Evolutionary conservation across 2,797 vertebrate genomes (phyloP), one percentile per base, ranked within the genome.

Genomic region (Gadopsis marmoratus): DNA sequence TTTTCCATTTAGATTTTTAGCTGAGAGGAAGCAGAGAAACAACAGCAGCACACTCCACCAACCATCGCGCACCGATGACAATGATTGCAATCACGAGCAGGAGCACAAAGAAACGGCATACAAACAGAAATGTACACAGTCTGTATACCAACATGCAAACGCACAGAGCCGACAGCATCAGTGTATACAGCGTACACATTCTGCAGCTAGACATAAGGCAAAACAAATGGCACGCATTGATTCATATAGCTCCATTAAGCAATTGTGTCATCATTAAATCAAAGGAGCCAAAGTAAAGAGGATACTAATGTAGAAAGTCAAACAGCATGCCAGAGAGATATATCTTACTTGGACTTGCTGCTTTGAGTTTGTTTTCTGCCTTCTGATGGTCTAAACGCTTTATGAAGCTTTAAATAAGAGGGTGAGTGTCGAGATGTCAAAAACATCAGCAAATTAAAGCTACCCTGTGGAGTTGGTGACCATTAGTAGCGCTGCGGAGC

Each of bases 41-140:
- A 74, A 87, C 87, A 72, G 86, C 84, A 79, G 63, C 56, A 16
- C 68, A 54, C 71, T 79, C 68, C 84, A 80, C 81, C 77, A 78
- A 59, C 76, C 76, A 66, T 75, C 81, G 79, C 50, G 77, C 76
- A 35, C 78, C 84, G 79, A 89, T 90, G 77, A 87, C 88, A 79
- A 81, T 94, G 93, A 95, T 94, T 94, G 94, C 93, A 95, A 94
- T 94, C 92, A 93, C 67, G 6, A 71, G 17, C 58, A 29, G 61
- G 37, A 33, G 59, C 68, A 86, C 76, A 85, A 50, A 76, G 54
- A 71, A 41, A 84, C 5, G 26, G 26, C 60, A 69, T 9, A 17
- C 43, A 65, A 55, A 31, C 69, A 76, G 37, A 45, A 76, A 82
- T 17, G 16, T 47, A 73, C 65, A 48, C 35, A 37, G 47, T 45